Conservation (phyloP, 2,113 vertebrate species). For the Paramisgurnus dabryanus region DNA sequence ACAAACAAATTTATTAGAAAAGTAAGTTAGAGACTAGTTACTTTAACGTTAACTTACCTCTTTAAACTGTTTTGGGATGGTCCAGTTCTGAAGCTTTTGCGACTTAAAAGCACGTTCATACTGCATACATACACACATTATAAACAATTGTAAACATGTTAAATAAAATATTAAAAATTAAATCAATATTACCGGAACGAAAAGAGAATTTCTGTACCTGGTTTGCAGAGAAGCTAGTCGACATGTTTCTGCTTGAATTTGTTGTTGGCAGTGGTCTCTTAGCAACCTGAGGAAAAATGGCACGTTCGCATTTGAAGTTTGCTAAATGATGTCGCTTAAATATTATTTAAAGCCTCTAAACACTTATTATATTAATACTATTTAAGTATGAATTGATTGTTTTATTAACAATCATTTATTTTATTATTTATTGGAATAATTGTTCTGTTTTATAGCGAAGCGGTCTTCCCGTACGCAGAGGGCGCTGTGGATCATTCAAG, state of each 20-base stretch:
- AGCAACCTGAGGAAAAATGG: slow-evolving; percentile 56
- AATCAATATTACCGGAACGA: background rate
- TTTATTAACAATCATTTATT: no score
- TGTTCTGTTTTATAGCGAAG: background rate
- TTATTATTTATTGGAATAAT: no score
- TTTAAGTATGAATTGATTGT: no score
- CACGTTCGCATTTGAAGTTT: background rate
- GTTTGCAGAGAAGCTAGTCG: slow-evolving; percentile 71
- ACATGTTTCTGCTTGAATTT: slow-evolving; percentile 59
- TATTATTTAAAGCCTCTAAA: no score
- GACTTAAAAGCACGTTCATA: slow-evolving; percentile 69
- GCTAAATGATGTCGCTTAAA: background rate
- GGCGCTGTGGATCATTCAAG: background rate
- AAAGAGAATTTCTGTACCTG: slow-evolving; percentile 61
- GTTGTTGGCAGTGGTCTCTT: slow-evolving; percentile 64
- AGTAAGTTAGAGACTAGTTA: no score
- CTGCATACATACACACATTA: slow-evolving; percentile 49
- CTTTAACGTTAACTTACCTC: slow-evolving; percentile 55
- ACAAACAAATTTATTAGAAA: no score
- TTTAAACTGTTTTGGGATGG: slow-evolving; percentile 59
- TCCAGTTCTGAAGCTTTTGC: slow-evolving; percentile 72
- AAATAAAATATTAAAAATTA: background rate
- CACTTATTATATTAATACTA: no score
- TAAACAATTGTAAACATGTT: background rate
- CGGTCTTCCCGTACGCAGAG: background rate